Evolutionary conservation across 2,797 vertebrate species (phyloP).

Genomic region (Lagorchestes hirsutus): DNA sequence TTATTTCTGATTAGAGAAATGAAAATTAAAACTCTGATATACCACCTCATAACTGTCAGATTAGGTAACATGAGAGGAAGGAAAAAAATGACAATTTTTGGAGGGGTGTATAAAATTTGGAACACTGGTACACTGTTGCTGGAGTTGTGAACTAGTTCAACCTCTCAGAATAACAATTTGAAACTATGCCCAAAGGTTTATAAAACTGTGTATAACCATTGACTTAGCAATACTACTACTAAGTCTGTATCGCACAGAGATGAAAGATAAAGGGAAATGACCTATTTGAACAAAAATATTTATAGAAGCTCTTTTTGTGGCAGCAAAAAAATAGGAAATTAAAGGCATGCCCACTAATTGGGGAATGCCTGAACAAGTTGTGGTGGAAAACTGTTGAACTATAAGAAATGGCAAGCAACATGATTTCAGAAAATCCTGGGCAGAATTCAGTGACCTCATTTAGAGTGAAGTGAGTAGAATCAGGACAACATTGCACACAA

Average conservation of each 20-base stretch:
- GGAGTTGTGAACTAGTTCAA: neutral
- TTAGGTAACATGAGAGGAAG: neutral
- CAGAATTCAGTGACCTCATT: neutral
- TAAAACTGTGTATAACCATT: neutral
- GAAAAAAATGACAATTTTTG: neutral
- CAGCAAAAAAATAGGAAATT: neutral
- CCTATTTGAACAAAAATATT: neutral
- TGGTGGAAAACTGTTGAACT: too few species aligned
- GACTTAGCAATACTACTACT: neutral
- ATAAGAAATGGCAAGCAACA: neutral
- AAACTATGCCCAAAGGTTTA: neutral
- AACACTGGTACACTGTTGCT: neutral
- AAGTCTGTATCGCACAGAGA: neutral
- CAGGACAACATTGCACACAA: neutral
- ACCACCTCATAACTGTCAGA: neutral
- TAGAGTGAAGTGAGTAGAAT: neutral
- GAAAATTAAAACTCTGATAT: neutral
- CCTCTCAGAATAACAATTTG: neutral
- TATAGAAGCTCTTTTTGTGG: neutral
- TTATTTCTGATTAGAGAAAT: neutral
- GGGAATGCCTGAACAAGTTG: neutral
- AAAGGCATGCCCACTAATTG: neutral
- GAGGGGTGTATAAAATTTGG: neutral
- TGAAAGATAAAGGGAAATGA: neutral
- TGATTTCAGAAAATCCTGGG: neutral